Base-by-base conservation (phyloP, 2,888 invertebrate species). In the Coecobrya sp. region DNA sequence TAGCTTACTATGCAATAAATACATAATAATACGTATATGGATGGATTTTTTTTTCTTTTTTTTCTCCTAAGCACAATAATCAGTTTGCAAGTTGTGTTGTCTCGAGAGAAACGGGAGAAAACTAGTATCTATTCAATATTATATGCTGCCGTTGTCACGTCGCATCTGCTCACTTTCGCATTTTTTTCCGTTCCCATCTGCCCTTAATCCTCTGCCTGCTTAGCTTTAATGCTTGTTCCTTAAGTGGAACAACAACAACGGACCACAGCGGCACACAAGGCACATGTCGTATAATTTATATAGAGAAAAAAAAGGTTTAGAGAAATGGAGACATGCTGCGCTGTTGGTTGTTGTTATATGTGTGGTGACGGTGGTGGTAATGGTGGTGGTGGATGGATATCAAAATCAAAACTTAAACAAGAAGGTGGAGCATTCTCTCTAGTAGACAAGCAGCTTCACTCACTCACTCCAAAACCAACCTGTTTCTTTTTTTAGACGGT, bases 121-220 rank as follows among this genome's bases (percentile, higher is more conserved):
- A 11, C 4, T 7, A 49, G 11, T 49, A 10, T 19, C n/a, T 19
- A 27, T 27, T 65, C 27, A 5, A 65, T 11, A 65, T 65, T 22
- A 62, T 62, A 62, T 22, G 62, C 25, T 65, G 7, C 36, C 36
- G 65, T 65, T 65, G 73, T 73, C 42, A 42, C 73, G 73, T 73
- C 73, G 42, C 73, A 73, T 42, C 73, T 73, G 73, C 42, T n/a
- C n/a, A 73, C 73, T 73, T 70, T 73, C 73, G n/a, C 73, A 73
- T 42, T 73, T 73, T 73, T 10, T 27, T 27, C 27, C 8, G 4
- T 73, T 42, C 42, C 42, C 42, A 13, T 73, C 73, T 73, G 42
- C 36, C 8, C n/a, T 36, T 73, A 73, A 73, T 73, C 73, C 42
- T 73, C 73, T 42, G n/a, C 19, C 19, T 19, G 45, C 42, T 36